Conservation (phyloP, 2,888 invertebrate species). For the Leistus spinibarbis region DNA sequence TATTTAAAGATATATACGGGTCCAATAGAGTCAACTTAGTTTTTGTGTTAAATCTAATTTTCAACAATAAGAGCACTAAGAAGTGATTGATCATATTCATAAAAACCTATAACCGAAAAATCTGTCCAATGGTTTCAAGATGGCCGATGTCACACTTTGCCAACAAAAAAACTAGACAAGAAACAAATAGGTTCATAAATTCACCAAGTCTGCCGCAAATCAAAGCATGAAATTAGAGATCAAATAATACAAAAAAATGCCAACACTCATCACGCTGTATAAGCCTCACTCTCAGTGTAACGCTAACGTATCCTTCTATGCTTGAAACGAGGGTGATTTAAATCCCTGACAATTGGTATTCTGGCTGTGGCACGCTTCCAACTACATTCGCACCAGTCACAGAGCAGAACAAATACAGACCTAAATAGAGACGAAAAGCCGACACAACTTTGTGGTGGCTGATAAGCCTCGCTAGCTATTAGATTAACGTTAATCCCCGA, state of each 20-base stretch:
- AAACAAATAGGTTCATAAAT: background rate
- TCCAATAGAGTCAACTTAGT: no score
- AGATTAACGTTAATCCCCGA: slow-evolving; percentile 53
- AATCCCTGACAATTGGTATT: slow-evolving; percentile 53
- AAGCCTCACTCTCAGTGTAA: background rate
- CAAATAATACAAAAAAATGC: background rate
- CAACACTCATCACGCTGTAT: background rate
- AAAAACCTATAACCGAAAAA: no score
- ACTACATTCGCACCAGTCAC: slow-evolving; percentile 34
- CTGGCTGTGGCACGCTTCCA: slow-evolving; percentile 42
- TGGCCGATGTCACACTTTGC: no score
- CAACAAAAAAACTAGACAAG: no score
- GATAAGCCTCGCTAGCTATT: slow-evolving; percentile 50
- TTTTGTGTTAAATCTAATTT: no score
- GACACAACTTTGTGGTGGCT: slow-evolving; percentile 43
- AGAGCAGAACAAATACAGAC: background rate
- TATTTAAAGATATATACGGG: no score
- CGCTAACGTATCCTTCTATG: slow-evolving; percentile 45
- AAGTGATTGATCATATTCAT: no score
- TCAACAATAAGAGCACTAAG: no score
- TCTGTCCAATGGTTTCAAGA: no score
- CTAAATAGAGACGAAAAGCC: background rate
- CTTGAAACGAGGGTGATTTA: slow-evolving; percentile 50
- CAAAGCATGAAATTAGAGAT: background rate
- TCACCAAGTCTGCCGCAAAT: background rate